phyloP scores from a whole-genome alignment of 2,113 vertebrate species.

The Actenoides hombroni region DNA sequence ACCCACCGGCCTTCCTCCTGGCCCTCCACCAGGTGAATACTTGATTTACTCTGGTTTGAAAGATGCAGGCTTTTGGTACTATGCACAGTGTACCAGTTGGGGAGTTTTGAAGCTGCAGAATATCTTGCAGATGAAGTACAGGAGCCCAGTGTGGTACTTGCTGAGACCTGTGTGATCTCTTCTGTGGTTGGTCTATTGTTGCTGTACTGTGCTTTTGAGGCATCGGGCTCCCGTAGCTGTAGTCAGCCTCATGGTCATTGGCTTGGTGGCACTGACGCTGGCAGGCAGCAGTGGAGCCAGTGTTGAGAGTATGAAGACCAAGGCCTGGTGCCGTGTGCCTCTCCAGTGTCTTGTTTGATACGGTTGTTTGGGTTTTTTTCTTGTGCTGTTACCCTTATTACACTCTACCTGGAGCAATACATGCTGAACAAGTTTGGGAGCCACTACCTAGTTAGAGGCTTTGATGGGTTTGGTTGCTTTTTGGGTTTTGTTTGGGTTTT shows the following conservation, averaged over 20 bases:
- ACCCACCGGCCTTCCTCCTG: slow-evolving; percentile 94
- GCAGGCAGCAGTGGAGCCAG: background rate
- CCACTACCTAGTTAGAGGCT: background rate
- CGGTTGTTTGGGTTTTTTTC: background rate
- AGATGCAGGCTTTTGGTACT: background rate
- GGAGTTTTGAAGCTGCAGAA: background rate
- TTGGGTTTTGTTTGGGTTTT: background rate
- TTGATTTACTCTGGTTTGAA: background rate
- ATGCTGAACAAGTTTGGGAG: background rate
- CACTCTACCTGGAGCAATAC: background rate
- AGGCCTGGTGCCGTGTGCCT: background rate
- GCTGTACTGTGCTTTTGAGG: background rate
- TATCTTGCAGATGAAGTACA: background rate
- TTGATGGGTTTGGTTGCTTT: background rate
- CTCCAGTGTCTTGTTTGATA: background rate
- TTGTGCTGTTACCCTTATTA: background rate
- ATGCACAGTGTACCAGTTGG: background rate
- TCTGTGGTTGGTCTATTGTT: background rate
- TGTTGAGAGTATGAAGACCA: background rate
- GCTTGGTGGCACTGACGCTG: background rate
- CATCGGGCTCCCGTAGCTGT: background rate
- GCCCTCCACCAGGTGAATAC: slow-evolving; percentile 88
- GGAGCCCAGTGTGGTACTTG: background rate
- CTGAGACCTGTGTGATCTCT: background rate
- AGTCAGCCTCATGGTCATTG: background rate